These are phyloP conservation scores for Drosophila niveifrons DNA, from an alignment of 2,888 invertebrate species.

Conservation along the genomic window DNA sequence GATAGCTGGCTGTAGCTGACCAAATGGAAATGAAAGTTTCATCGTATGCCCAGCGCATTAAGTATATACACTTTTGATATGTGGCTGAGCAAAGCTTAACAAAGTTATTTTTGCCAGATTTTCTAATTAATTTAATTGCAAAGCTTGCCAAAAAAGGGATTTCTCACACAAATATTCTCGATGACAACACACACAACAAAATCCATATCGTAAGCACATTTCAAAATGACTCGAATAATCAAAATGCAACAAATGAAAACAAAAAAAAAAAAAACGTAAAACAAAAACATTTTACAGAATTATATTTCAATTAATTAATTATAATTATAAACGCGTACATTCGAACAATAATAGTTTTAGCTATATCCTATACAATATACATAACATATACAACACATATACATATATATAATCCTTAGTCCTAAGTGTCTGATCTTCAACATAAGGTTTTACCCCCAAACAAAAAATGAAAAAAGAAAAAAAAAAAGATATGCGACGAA, in stretches of 20 bases:
- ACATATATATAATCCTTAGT: conserved; percentile 15
- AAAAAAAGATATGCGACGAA: conserved; percentile 36
- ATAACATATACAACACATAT: not conserved
- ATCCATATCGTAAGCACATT: conserved; percentile 52
- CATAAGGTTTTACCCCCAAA: conserved; percentile 34
- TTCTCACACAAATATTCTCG: not conserved
- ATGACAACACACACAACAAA: not conserved
- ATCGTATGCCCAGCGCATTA: conserved; percentile 31
- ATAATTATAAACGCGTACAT: conserved; percentile 54
- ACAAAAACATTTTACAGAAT: conserved; percentile 33
- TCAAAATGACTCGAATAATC: conserved; percentile 57
- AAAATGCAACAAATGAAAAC: conserved; percentile 57
- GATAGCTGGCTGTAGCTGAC: conserved; percentile 55
- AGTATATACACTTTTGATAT: conserved; percentile 15
- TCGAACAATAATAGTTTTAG: conserved; percentile 78
- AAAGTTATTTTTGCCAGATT: conserved; percentile 41
- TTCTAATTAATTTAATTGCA: conserved; percentile 47
- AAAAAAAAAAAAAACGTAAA: conserved; percentile 9
- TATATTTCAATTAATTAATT: conserved; percentile 49
- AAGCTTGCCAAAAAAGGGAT: conserved; percentile 12
- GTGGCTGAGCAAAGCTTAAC: conserved; percentile 51
- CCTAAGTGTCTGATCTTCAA: conserved; percentile 49
- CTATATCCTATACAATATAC: conserved; percentile 8
- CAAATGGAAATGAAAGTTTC: conserved; percentile 68
- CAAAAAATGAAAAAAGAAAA: not conserved